Conservation (phyloP, 2,113 vertebrate genomes). For the Alexandromys fortis region DNA sequence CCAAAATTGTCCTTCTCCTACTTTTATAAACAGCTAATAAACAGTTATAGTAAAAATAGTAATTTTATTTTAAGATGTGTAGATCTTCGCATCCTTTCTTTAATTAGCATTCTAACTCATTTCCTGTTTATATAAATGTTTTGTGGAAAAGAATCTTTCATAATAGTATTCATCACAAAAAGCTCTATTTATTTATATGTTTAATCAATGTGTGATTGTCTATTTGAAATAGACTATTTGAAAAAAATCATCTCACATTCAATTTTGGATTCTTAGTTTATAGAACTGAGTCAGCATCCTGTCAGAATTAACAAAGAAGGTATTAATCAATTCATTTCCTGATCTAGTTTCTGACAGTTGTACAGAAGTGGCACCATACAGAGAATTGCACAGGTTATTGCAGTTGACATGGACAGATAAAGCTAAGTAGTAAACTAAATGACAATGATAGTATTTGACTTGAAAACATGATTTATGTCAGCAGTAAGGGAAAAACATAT, state of each 20-base stretch:
- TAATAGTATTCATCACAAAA: background rate
- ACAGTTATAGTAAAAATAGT: background rate
- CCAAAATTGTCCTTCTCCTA: background rate
- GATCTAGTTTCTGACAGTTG: slow-evolving; percentile 13
- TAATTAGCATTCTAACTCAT: background rate
- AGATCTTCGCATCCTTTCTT: background rate
- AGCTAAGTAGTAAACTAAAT: background rate
- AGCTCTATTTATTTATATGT: background rate
- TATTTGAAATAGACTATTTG: background rate
- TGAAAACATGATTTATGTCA: background rate
- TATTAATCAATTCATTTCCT: background rate
- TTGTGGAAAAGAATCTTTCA: background rate
- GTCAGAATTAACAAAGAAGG: background rate
- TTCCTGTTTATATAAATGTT: background rate
- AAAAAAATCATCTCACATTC: background rate
- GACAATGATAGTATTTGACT: background rate
- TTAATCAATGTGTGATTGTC: background rate
- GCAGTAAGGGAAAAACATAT: background rate
- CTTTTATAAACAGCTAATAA: background rate
- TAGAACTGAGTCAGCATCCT: background rate
- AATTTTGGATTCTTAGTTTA: background rate
- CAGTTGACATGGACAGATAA: background rate
- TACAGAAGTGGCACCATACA: background rate
- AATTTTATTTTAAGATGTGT: background rate
- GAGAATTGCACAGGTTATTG: background rate